Evolutionary conservation across 2,797 vertebrate genomes (phyloP), one percentile per base, ranked within the genome.

Genomic region (Pangasius djambal): DNA sequence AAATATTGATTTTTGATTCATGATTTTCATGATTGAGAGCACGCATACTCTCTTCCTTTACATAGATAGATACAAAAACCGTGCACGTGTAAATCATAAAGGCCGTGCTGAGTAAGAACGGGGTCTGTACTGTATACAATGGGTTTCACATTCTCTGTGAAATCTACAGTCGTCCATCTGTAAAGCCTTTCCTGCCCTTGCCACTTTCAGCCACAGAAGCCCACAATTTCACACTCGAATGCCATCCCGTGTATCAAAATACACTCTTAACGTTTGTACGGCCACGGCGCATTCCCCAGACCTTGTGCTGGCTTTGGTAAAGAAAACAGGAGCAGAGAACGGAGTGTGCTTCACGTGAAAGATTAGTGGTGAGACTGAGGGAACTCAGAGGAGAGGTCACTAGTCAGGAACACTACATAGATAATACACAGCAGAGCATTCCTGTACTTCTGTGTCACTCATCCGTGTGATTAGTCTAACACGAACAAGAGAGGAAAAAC

Each of bases 211-310:
- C 20, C 61, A 82, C 88, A 87, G 86, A 91, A 85, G 84, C 88
- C 90, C 90, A 28, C 91, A 90, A 90, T 91, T 92, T 93, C 78
- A 92, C 92, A 92, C 92, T 86, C 86, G 77, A 87, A 83, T 90
- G 91, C 70, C n/a, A 57, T 37, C 37, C 59, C 77, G 12, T 28
- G 25, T 55, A 88, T 87, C 69, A 87, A 87, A 88, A 92, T 86
- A 90, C 89, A 87, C 72, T 85, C 78, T 50, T 83, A 78, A 77
- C 77, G 83, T 88, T 86, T 78, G 67, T 79, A 70, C 81, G 48
- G 87, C 81, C 22, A 63, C 69, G 37, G 83, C 48, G 6, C 48
- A 31, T 67, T 78, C 85, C 88, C 83, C 48, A 37, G 57, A 6
- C 37, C 69, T 72, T 16, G 63, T 72, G 63, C 61, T 89, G 88